Base-by-base conservation (phyloP, 2,888 invertebrate species). In the Athrips mouffetella region DNA sequence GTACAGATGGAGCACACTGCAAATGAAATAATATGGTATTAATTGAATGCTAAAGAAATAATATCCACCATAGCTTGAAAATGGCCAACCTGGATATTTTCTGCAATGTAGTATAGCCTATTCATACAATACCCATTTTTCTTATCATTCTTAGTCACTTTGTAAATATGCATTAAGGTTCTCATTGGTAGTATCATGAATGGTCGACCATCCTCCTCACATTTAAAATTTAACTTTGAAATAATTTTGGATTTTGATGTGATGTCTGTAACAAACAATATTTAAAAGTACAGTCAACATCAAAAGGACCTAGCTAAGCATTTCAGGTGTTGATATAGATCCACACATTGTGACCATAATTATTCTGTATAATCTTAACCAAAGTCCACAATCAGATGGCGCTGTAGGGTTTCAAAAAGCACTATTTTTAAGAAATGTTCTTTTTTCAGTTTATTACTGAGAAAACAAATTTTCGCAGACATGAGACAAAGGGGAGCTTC, bases 71-170 rank as follows among this genome's bases (percentile, higher is more conserved):
- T 31, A 31, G 7, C 13, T 13, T 6, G 13, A 21, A 11, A 39
- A 18, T 21, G n/a, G 27, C 55, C 54, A 66, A 90, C 84, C 60
- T 89, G 70, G 11, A 91, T 65, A 35, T 71, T 70, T 18, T 88
- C 73, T 49, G 91, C 80, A 51, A 91, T 78, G 60, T 87, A 91
- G 60, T 91, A 91, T n/a, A 91, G 70, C 46, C 91, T 88, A 67
- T 91, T 91, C 48, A 70, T 66, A 53, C 83, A 82, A 50, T 74
- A 79, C 1, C 89, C 72, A 42, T 71, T 59, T 2, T 58, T 59
- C 5, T 71, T 58, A 70, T 91, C 91, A 44, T 73, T 67, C 62
- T 74, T 63, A 25, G 79, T 83, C 16, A 63, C 64, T 62, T 71
- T 76, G 45, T 67, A 70, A 49, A 89, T 70, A 54, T 72, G 70